Percentiles rank a stretch among this genome's conserved stretches.
These are phyloP conservation scores for Lophius americanus DNA, from an alignment of 2,797 vertebrate species.

Conservation along the genomic window DNA sequence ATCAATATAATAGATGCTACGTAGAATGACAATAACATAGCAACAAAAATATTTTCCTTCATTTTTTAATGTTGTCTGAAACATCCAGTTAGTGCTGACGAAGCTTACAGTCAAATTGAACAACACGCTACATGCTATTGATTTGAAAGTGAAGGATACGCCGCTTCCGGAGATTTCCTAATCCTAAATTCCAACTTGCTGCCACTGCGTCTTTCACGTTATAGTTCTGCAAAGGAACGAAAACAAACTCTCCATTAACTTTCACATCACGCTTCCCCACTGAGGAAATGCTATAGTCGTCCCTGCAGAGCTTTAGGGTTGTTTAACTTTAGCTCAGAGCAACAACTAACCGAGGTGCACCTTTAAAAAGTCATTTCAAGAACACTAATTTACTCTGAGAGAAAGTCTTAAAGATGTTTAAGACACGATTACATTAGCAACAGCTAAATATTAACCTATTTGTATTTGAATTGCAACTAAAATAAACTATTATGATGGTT, in stretches of 20 bases:
- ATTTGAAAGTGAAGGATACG: neutral
- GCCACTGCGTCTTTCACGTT: neutral
- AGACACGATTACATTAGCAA: too few species aligned
- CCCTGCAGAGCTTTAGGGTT: neutral
- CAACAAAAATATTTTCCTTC: too few species aligned
- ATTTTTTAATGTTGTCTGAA: too few species aligned
- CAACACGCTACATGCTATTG: slow-evolving; percentile 20
- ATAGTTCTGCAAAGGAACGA: slow-evolving; percentile 13
- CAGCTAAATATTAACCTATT: too few species aligned
- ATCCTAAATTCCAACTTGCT: neutral
- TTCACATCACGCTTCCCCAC: slow-evolving; percentile 67
- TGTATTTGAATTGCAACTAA: too few species aligned
- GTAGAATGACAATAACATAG: too few species aligned
- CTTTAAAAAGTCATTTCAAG: neutral
- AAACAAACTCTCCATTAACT: slow-evolving; percentile 48
- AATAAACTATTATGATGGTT: too few species aligned
- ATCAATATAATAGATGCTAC: too few species aligned
- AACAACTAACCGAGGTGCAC: neutral
- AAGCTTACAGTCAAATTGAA: too few species aligned
- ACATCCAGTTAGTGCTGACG: too few species aligned
- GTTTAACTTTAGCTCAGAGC: neutral
- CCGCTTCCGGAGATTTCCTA: slow-evolving; percentile 6
- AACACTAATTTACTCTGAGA: too few species aligned
- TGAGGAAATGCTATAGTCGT: slow-evolving; percentile 27
- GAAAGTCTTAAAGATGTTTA: too few species aligned